These are phyloP conservation scores for Dolomedes plantarius DNA, from an alignment of 2,888 invertebrate species.

Conservation along the genomic window DNA sequence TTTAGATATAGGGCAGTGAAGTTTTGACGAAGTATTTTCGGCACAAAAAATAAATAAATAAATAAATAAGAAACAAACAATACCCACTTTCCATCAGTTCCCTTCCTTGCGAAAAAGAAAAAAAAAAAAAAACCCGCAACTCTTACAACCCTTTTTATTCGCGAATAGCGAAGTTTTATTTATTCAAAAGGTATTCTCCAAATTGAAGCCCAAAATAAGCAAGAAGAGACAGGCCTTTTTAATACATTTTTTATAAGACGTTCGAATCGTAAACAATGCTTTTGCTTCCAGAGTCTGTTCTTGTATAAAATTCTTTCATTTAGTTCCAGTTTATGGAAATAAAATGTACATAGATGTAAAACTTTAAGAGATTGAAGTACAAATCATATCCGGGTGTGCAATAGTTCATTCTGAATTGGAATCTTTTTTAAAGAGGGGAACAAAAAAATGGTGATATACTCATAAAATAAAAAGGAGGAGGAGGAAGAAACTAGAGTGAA, in stretches of 20 bases:
- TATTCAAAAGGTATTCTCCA: neutral
- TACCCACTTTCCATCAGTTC: too few relatives aligned
- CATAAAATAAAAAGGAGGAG: too few relatives aligned
- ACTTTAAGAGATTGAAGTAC: neutral
- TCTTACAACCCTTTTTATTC: neutral
- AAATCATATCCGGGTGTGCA: neutral
- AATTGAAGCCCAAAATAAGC: neutral
- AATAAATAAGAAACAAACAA: too few relatives aligned
- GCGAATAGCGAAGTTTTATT: neutral
- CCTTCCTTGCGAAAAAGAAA: too few relatives aligned
- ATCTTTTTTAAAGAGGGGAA: neutral
- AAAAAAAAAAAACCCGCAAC: too few relatives aligned
- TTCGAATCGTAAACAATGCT: constrained; percentile 2
- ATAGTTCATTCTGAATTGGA: neutral
- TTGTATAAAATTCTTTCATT: neutral
- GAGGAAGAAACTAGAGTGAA: neutral
- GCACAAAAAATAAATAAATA: too few relatives aligned
- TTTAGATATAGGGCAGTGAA: too few relatives aligned
- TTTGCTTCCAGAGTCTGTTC: neutral
- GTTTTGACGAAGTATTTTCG: too few relatives aligned
- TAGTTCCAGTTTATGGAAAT: constrained; percentile 6
- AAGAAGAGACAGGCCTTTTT: neutral
- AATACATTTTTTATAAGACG: neutral
- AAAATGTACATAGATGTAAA: neutral
- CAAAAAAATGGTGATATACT: too few relatives aligned